Conservation (phyloP, 1,140 invertebrate species). For the Aphis gossypii region DNA sequence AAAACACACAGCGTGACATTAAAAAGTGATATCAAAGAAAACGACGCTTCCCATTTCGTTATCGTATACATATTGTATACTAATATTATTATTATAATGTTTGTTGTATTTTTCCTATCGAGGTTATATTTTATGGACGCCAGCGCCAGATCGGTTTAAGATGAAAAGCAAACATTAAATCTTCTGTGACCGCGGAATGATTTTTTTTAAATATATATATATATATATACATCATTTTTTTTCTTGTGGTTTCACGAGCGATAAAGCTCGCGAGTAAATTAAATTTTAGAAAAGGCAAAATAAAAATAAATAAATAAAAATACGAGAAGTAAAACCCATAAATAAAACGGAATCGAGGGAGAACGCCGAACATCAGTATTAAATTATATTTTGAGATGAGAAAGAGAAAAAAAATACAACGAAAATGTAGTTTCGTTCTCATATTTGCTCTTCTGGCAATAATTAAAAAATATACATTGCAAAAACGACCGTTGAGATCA, state of each 20-base stretch:
- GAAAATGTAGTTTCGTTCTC: conserved; percentile 50
- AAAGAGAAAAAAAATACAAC: conserved; percentile 47
- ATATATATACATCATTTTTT: conserved; percentile 22
- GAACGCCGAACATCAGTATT: conserved; percentile 58
- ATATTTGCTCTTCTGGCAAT: conserved; percentile 58
- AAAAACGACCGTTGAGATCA: conserved; percentile 55
- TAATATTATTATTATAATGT: conserved; percentile 17
- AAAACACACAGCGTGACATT: not conserved
- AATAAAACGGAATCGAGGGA: conserved; percentile 55
- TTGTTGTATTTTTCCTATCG: conserved; percentile 40
- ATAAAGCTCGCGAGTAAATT: conserved; percentile 57
- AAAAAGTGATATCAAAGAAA: conserved; percentile 45
- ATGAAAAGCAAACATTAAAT: conserved; percentile 54
- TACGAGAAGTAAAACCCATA: conserved; percentile 53
- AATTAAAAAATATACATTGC: conserved; percentile 58
- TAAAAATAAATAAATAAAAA: conserved; percentile 48
- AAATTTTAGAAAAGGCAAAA: conserved; percentile 54
- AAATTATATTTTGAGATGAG: conserved; percentile 57
- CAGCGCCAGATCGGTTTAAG: conserved; percentile 53
- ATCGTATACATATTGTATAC: conserved; percentile 11
- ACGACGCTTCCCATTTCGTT: conserved; percentile 20
- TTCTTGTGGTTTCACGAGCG: conserved; percentile 55
- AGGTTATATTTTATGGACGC: conserved; percentile 49
- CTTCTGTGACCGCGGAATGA: conserved; percentile 53
- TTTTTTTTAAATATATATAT: conserved; percentile 9